Evolutionary conservation across 2,888 invertebrate species (phyloP).

Genomic region (Lepetodrilus schrolli): DNA sequence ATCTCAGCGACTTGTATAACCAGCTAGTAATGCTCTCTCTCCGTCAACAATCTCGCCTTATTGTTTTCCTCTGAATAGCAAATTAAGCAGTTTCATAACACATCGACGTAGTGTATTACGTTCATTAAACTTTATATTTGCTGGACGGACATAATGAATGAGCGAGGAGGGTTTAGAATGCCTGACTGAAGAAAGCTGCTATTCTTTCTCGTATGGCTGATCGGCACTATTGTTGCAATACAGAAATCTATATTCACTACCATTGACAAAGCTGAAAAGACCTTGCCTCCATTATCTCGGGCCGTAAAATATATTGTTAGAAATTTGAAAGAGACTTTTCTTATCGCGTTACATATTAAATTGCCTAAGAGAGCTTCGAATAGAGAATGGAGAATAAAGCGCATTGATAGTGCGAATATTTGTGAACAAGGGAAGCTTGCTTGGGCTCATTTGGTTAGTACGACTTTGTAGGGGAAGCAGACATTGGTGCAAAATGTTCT

Average conservation of each 20-base stretch:
- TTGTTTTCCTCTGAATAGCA: conserved; percentile 17
- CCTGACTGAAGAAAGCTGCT: conserved; percentile 10
- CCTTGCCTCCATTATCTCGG: conserved; percentile 65
- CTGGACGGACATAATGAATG: conserved; percentile 11
- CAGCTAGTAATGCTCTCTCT: not conserved
- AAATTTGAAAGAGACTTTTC: conserved; percentile 68
- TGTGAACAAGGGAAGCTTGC: conserved; percentile 4
- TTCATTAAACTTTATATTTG: conserved; percentile 29
- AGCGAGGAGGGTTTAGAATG: not conserved
- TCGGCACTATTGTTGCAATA: conserved; percentile 5
- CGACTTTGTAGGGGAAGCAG: not conserved
- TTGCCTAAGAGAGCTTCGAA: conserved; percentile 51
- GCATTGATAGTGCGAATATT: conserved; percentile 40
- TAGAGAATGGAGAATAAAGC: conserved; percentile 44
- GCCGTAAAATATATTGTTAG: conserved; percentile 70
- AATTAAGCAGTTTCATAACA: conserved; percentile 26
- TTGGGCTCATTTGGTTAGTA: not conserved
- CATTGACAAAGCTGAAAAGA: conserved; percentile 61
- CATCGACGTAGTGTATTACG: not conserved
- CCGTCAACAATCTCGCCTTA: not conserved
- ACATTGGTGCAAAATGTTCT: not conserved
- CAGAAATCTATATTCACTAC: conserved; percentile 61
- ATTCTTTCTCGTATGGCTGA: conserved; percentile 22
- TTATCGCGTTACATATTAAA: conserved; percentile 68
- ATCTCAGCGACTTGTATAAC: not conserved